Base-by-base conservation (phyloP, 2,113 vertebrate species). In the Albula goreensis region DNA sequence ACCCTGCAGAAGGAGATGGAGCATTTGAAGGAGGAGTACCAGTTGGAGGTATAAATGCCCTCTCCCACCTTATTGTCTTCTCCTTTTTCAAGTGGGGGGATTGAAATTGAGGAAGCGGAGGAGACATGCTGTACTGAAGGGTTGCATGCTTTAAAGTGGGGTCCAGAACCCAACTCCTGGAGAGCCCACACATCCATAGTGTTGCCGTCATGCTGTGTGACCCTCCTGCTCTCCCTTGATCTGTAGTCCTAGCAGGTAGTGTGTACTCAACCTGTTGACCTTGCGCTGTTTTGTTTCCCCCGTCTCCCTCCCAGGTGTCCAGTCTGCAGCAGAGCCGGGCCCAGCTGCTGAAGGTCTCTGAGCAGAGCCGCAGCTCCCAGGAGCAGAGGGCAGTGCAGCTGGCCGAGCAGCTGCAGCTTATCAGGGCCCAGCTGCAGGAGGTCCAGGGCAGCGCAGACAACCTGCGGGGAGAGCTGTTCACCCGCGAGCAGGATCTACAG, bases 351-450 rank as follows among this genome's bases (percentile, higher is more conserved):
- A 57, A 91, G n/a, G 92, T 91, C 84, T 89, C 90, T 50, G 92
- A 96, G 90, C 91, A 95, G 89, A 94, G 89, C 1, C 5, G 60
- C 15, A 66, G 60, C 60, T 66, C 60, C 17, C 60, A 74, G 70
- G 70, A 31, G 88, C 91, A 94, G 90, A 97, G 88, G 92, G 94
- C 74, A 93, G 96, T 96, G 79, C 94, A 96, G 56, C 94, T 97
- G 87, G 87, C 90, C 11, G 89, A 91, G 77, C 95, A 96, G 79
- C 87, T 96, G 88, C 92, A 96, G 83, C 93, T 94, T 85, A 87
- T 94, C 70, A 92, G 92, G 19, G 50, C 83, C 3, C 92, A 94
- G 86, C 89, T 96, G 77, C 91, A 95, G 87, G 94, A 96, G 89
- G 94, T 89, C 85, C 93, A 91, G 87, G 89, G 91, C 80, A 91